Percentiles rank a stretch among this genome's conserved stretches.
Evolutionary conservation across 2,797 vertebrate genomes (phyloP).

Genomic region (Hipposideros larvatus): DNA sequence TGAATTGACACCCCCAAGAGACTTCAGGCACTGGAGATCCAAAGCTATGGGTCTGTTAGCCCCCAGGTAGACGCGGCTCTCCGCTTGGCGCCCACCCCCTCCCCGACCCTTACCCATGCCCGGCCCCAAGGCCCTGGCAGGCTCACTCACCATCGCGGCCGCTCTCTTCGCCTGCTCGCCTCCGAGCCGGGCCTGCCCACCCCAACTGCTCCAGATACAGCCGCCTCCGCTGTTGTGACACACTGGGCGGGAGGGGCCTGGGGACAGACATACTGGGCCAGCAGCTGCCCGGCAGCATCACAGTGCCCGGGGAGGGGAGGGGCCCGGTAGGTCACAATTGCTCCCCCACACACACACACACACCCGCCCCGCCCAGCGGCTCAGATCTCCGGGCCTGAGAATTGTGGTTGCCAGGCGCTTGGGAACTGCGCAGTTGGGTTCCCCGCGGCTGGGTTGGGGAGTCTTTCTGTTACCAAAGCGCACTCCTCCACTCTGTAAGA

Average conservation of each 20-base stretch:
- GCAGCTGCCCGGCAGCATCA: conserved; percentile 84
- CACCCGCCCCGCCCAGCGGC: neutral
- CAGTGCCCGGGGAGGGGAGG: conserved; percentile 27
- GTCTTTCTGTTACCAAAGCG: too few species aligned
- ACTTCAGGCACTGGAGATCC: neutral
- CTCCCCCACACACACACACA: neutral
- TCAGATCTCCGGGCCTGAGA: neutral
- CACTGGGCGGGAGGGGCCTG: conserved; percentile 59
- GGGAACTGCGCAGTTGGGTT: neutral
- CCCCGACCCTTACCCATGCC: neutral
- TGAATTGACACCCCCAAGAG: neutral
- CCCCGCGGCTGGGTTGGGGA: too few species aligned
- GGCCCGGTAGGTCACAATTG: conserved; percentile 80
- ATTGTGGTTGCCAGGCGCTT: too few species aligned
- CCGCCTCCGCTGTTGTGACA: conserved; percentile 71
- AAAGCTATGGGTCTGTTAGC: neutral
- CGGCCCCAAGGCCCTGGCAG: neutral
- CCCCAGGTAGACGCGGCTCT: too few species aligned
- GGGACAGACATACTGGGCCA: conserved; percentile 69
- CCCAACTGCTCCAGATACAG: conserved; percentile 75
- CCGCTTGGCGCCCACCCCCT: accelerated
- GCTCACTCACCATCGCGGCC: conserved; percentile 81
- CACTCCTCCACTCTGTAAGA: accelerated
- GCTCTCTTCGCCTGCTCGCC: conserved; percentile 18
- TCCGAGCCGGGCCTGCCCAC: conserved; percentile 63